Conservation (phyloP, 1,140 invertebrate genomes). For the Anastrepha obliqua region DNA sequence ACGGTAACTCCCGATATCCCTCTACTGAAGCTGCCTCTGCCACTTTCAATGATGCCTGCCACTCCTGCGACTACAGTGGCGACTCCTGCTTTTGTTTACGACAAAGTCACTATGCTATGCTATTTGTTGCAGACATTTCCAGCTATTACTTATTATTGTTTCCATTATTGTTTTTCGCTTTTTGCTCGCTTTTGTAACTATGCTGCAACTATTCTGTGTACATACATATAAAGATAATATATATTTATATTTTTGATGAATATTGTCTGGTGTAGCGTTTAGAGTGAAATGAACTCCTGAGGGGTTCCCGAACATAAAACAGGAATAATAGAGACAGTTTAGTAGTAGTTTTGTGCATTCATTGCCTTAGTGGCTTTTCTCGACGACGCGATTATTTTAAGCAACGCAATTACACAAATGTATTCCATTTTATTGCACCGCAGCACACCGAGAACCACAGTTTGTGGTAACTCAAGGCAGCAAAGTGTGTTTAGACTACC, state of each 20-base stretch:
- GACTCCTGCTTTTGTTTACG: slow-evolving; percentile 5
- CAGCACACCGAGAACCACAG: background rate
- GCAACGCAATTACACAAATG: slow-evolving; percentile 40
- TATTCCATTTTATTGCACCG: slow-evolving; percentile 25
- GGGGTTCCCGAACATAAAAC: slow-evolving; percentile 1
- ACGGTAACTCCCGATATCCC: background rate
- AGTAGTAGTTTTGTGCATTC: slow-evolving; percentile 16
- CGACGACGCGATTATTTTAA: slow-evolving; percentile 45
- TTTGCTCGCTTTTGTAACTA: background rate
- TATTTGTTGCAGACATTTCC: slow-evolving; percentile 30
- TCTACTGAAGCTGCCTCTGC: too few relatives aligned
- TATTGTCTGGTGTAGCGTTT: background rate
- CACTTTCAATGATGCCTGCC: background rate
- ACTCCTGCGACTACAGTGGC: background rate
- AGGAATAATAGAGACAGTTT: slow-evolving; percentile 36
- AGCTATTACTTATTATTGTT: slow-evolving; percentile 39
- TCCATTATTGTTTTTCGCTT: slow-evolving; percentile 12
- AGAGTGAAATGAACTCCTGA: slow-evolving; percentile 21
- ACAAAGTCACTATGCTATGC: slow-evolving; percentile 3
- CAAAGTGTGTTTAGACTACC: background rate
- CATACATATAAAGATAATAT: background rate
- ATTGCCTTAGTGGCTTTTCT: slow-evolving; percentile 9
- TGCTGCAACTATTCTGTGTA: background rate
- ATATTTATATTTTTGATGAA: background rate
- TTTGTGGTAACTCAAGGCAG: slow-evolving; percentile 1